These are phyloP conservation scores for Tipula unca DNA, from an alignment of 2,888 invertebrate genomes.

Conservation along the genomic window DNA sequence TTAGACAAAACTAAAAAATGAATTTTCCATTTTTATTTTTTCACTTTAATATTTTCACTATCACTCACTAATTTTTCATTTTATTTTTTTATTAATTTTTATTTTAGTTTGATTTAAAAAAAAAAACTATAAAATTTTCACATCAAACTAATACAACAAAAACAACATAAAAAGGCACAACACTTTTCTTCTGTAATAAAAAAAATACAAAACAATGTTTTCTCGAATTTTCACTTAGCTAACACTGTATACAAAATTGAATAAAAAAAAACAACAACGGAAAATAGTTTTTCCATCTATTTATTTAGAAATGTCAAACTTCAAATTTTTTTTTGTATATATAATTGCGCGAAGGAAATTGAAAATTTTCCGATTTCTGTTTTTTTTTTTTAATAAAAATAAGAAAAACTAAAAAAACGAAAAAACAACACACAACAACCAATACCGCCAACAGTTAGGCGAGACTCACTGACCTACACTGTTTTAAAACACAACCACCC, in stretches of 20 bases:
- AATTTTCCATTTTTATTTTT: not conserved
- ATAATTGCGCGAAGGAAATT: not conserved
- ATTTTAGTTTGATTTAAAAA: not conserved
- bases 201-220: not conserved
- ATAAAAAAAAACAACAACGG: not conserved
- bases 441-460: conserved; percentile 22
- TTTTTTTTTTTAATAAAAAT: not conserved
- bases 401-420: not conserved
- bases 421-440: conserved; percentile 1
- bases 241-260: not conserved
- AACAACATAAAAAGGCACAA: not conserved
- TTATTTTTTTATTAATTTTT: not conserved
- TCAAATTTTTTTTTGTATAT: not conserved
- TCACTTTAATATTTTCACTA: not conserved
- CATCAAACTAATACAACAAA: not conserved
- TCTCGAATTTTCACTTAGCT: not conserved
- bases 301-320: not conserved
- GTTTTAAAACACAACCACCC: conserved; percentile 18
- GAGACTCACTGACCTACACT: conserved; percentile 25
- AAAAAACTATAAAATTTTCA: not conserved
- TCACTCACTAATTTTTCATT: not conserved
- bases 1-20: not conserved
- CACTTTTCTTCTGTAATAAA: not conserved
- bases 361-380: not conserved
- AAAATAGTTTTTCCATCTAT: not conserved